These are phyloP conservation scores for Aldrovandia affinis DNA, from an alignment of 2,797 vertebrate genomes.

Conservation along the genomic window DNA sequence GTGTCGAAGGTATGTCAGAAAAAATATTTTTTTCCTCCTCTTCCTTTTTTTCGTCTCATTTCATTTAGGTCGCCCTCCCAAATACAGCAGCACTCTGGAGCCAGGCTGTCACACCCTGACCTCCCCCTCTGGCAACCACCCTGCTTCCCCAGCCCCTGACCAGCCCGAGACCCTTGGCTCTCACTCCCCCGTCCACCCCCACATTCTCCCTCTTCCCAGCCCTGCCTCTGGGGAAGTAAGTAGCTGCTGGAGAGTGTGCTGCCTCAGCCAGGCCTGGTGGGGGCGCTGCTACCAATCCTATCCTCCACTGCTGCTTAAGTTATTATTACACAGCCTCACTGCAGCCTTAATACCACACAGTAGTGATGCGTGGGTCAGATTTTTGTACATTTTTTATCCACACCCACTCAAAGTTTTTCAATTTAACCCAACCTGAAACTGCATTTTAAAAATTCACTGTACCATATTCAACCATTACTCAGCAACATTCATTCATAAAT, in stretches of 20 bases:
- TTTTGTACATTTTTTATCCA: too few relatives aligned
- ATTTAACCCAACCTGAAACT: too few relatives aligned
- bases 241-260: slow-evolving; percentile 65
- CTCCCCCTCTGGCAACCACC: slow-evolving; percentile 84
- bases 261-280: slow-evolving; percentile 32
- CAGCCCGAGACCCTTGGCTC: slow-evolving; percentile 82
- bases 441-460: too few relatives aligned
- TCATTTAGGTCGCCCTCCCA: slow-evolving; percentile 88
- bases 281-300: slow-evolving; percentile 33
- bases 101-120: slow-evolving; percentile 81
- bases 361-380: too few relatives aligned
- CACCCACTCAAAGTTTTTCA: too few relatives aligned
- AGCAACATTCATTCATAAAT: too few relatives aligned
- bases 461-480: too few relatives aligned
- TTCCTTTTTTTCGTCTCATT: slow-evolving; percentile 74
- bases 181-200: slow-evolving; percentile 83
- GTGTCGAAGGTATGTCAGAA: slow-evolving; percentile 88
- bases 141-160: slow-evolving; percentile 84
- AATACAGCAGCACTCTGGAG: slow-evolving; percentile 87
- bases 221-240: slow-evolving; percentile 89
- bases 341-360: too few relatives aligned
- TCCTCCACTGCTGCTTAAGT: slow-evolving; percentile 14
- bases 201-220: slow-evolving; percentile 85
- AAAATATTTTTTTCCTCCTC: slow-evolving; percentile 60
- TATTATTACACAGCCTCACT: not conserved